These are phyloP conservation scores for Grapholita molesta DNA, from an alignment of 1,140 invertebrate species.

Conservation along the genomic window DNA sequence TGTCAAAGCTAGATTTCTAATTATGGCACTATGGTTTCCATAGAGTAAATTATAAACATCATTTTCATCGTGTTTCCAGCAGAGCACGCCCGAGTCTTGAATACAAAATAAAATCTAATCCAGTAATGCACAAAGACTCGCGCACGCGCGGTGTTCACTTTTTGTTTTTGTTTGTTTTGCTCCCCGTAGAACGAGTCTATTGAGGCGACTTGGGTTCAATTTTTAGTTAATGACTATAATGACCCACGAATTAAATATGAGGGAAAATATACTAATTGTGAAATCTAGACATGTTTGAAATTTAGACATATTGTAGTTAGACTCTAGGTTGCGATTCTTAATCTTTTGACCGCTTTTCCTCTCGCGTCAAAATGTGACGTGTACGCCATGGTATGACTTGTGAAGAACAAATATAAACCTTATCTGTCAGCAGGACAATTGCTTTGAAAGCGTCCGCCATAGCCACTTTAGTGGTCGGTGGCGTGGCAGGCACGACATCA, in stretches of 20 bases:
- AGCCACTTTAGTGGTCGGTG: too few relatives aligned
- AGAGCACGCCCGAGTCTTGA: background rate
- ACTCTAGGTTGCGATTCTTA: too few relatives aligned
- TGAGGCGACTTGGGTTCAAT: background rate
- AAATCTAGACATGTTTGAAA: too few relatives aligned
- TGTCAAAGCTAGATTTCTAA: background rate
- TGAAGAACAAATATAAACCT: too few relatives aligned
- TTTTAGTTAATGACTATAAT: conserved; percentile 3
- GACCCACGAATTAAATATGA: background rate
- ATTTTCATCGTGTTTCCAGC: background rate
- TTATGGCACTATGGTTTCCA: background rate
- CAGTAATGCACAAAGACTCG: conserved; percentile 5
- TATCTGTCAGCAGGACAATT: too few relatives aligned
- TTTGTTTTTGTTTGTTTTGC: conserved; percentile 7
- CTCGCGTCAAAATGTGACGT: too few relatives aligned
- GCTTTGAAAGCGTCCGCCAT: too few relatives aligned
- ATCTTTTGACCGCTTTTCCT: too few relatives aligned
- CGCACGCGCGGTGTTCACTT: background rate
- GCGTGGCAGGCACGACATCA: too few relatives aligned
- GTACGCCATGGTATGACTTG: too few relatives aligned
- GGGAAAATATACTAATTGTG: too few relatives aligned
- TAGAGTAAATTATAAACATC: background rate
- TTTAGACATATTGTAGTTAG: too few relatives aligned
- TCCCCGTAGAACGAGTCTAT: background rate
- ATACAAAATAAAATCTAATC: conserved; percentile 17